Evolutionary conservation across 23 tunicate species (phyloP), one percentile per base, ranked within the genome.

Genomic region (Trididemnum nubilum): DNA sequence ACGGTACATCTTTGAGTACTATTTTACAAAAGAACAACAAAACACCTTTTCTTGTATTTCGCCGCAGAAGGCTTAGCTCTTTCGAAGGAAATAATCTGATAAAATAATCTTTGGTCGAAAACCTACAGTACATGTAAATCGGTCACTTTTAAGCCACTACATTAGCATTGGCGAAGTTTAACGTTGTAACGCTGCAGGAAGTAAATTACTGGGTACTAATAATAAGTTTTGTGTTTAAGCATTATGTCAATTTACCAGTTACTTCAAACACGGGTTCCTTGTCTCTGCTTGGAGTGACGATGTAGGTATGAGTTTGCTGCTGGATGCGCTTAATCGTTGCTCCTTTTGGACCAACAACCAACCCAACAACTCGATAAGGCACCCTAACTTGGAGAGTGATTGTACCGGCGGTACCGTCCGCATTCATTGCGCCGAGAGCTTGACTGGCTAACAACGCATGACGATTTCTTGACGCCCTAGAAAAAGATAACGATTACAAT

Each of bases 261-360:
- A 94, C 98, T 84, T 88, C 98, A 60, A 94, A 94, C 51, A 94
- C 94, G 3, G 98, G 98, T 35, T 94, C 98, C 65, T 94, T 94
- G 51, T 94, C 94, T 30, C 94, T 52, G 73, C 90, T 88, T 0
- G 98, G 98, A 34, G 98, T 94, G 0, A 94, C 98, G 57, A 94
- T 94, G 76, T 94, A 88, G 19, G 98, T 94, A 81, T 94, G 98
- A 34, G 94, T 94, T 58, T 94, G 86, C 57, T 88, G 86, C 60
- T 94, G 98, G 29, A 94, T 94, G 61, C 91, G 40, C 82, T 94
- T 94, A 61, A 94, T 94, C 9, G 99, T 94, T 28, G 95, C 91
- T 24, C 99, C 99, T 81, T 89, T 89, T 22, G 99, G 99, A 7
- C 99, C 99, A 34, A 94, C 99, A 33, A 94, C 99, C 19, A 94